phyloP scores from a whole-genome alignment of 2,113 vertebrate species.

The Motacilla tschutschensis region DNA sequence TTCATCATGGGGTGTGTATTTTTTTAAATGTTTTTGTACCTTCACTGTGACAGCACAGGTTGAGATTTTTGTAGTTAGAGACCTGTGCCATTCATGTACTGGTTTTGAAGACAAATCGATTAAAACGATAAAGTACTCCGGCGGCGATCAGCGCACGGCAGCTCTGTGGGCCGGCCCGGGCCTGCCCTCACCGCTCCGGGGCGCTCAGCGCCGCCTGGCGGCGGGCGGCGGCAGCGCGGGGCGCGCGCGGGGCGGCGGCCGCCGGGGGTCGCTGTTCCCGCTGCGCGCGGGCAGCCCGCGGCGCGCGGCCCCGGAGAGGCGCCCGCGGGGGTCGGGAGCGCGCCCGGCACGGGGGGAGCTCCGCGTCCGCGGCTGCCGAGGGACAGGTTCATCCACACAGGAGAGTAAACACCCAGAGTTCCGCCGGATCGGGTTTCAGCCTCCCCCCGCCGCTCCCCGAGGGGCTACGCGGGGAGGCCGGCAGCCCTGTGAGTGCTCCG shows the following conservation, averaged over 20 bases:
- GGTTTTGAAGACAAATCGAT: neutral
- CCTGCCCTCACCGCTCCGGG: neutral
- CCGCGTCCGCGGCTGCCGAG: neutral
- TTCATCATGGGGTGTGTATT: neutral
- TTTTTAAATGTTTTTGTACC: neutral
- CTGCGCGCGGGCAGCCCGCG: neutral
- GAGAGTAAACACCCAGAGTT: neutral
- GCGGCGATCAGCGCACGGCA: neutral
- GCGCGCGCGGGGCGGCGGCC: neutral
- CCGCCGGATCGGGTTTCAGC: neutral
- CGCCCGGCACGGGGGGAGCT: neutral
- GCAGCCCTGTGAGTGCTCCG: neutral
- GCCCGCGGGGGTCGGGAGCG: neutral
- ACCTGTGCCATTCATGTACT: fast-evolving
- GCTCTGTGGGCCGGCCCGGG: neutral
- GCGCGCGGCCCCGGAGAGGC: neutral
- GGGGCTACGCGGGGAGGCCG: neutral
- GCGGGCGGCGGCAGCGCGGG: neutral
- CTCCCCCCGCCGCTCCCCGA: neutral
- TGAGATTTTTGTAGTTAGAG: neutral
- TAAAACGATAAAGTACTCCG: fast-evolving
- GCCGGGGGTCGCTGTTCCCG: no score
- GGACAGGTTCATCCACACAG: neutral
- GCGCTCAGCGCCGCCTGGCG: neutral
- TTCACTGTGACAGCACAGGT: neutral